Evolutionary conservation across 2,113 vertebrate species (phyloP).

Genomic region (Taxidea taxus): DNA sequence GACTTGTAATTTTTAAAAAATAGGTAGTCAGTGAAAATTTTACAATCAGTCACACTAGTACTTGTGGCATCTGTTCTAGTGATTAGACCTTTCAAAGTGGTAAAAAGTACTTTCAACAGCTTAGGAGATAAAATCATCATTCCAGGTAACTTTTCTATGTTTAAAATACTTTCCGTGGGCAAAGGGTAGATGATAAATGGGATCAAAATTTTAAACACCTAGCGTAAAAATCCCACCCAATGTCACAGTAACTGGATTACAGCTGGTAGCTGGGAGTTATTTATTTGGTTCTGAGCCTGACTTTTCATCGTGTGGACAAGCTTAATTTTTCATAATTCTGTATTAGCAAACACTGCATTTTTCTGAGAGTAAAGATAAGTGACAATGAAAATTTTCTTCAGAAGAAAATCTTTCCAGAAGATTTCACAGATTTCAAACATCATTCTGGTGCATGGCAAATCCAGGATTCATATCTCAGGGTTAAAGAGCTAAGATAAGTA

Average conservation of each 20-base stretch:
- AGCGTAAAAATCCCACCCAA: not conserved
- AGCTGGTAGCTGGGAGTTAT: not conserved
- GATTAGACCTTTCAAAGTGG: not conserved
- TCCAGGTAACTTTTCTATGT: not conserved
- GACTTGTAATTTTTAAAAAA: not conserved
- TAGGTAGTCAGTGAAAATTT: not conserved
- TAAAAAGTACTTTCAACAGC: not conserved
- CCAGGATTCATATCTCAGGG: not conserved
- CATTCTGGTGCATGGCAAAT: not conserved
- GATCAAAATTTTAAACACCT: not conserved
- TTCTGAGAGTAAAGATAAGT: constrained; percentile 21
- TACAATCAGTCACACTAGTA: not conserved
- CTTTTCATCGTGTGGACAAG: not conserved
- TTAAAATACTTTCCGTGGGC: not conserved
- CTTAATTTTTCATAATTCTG: constrained; percentile 23
- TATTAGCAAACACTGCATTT: not conserved
- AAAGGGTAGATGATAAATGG: not conserved
- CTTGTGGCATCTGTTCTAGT: not conserved
- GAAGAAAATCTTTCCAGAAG: not conserved
- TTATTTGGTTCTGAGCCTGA: not conserved
- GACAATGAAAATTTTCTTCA: not conserved
- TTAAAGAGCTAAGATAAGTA: constrained; percentile 5
- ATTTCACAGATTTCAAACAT: constrained; percentile 1
- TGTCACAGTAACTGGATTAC: not conserved
- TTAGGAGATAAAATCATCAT: not conserved